Conservation (phyloP, 2,113 vertebrate genomes). For the Ardeotis arabs region DNA sequence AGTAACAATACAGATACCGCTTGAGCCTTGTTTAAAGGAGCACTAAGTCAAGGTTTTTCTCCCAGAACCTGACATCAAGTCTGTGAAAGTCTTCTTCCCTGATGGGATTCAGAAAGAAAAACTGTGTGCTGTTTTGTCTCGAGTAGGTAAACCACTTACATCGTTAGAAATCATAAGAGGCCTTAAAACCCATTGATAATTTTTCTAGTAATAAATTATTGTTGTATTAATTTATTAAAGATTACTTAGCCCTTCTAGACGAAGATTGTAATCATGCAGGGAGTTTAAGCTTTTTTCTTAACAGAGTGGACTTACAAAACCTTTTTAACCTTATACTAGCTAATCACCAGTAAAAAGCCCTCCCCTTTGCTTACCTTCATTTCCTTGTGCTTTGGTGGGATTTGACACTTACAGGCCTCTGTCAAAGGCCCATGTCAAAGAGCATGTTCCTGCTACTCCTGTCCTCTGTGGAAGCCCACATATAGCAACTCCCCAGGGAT, state of each 20-base stretch:
- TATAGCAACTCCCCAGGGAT: background rate
- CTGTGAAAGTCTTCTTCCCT: background rate
- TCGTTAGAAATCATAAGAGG: background rate
- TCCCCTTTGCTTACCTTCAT: background rate
- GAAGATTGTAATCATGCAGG: background rate
- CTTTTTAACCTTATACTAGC: background rate
- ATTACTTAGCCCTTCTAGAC: background rate
- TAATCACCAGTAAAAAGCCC: background rate
- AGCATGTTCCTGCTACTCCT: background rate
- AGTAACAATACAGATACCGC: background rate
- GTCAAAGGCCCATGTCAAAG: background rate
- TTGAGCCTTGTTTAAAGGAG: background rate
- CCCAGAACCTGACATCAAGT: background rate
- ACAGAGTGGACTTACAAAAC: background rate
- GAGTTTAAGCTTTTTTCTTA: background rate
- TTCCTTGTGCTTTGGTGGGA: background rate
- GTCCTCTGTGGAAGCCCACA: background rate
- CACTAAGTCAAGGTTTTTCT: background rate
- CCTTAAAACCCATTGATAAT: background rate
- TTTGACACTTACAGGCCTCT: background rate
- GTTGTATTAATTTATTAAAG: background rate
- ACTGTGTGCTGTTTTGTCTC: background rate
- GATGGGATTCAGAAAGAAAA: background rate
- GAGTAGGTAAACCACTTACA: background rate
- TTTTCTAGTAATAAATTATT: background rate